phyloP scores from a whole-genome alignment of 2,113 vertebrate species.

The Lagopus muta region DNA sequence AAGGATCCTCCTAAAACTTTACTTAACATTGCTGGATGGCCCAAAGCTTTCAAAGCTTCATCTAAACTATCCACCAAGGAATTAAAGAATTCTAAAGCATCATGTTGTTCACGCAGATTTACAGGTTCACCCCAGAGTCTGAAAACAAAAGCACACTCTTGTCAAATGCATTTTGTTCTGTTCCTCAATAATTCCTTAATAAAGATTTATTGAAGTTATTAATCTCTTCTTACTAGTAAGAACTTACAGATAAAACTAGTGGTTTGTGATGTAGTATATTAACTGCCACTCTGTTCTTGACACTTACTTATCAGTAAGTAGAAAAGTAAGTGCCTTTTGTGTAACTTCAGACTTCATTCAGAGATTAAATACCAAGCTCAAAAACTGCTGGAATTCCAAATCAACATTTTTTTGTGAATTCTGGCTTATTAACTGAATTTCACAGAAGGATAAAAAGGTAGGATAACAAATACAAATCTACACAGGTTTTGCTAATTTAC shows the following conservation, averaged over 20 bases:
- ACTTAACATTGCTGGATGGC: slow-evolving; percentile 97
- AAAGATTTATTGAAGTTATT: neutral
- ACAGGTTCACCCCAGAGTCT: slow-evolving; percentile 99
- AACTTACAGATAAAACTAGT: neutral
- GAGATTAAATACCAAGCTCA: neutral
- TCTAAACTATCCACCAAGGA: slow-evolving; percentile 99
- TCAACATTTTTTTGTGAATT: neutral
- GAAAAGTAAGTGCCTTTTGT: neutral
- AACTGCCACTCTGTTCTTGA: neutral
- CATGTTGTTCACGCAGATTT: slow-evolving; percentile 96
- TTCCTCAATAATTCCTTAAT: neutral
- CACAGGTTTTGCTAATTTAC: neutral
- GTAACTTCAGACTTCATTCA: neutral
- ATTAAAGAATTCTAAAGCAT: slow-evolving; percentile 99
- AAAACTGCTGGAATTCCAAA: neutral
- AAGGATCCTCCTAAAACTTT: slow-evolving; percentile 99
- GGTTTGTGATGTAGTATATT: accelerated
- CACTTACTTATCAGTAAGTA: no score
- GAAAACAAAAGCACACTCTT: slow-evolving; percentile 53
- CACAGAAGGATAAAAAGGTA: neutral
- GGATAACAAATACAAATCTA: neutral
- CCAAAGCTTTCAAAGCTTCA: slow-evolving; percentile 97
- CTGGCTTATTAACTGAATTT: neutral
- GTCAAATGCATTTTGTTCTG: neutral
- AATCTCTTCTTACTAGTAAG: neutral